A percentile compares a stretch with the other conserved stretches of the same genome.
Conservation (phyloP, 2,888 invertebrate species). For the Parnassius glacialis region DNA sequence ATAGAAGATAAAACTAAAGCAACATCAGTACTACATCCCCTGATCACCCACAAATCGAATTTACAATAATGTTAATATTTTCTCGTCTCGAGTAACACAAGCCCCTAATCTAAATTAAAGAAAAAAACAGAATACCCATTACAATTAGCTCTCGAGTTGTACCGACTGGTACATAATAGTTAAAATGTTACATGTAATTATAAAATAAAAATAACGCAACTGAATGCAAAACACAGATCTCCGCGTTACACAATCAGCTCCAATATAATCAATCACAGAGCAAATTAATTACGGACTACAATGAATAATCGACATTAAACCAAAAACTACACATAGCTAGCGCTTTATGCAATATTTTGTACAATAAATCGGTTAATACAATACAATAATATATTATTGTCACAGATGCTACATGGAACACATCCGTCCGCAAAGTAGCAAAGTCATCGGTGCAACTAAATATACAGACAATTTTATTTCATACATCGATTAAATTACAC, state of each 20-base stretch:
- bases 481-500: constrained; percentile 53
- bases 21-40: constrained; percentile 68
- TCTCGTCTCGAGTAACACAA: constrained; percentile 56
- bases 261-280: constrained; percentile 29
- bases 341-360: constrained; percentile 47
- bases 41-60: constrained; percentile 68
- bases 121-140: constrained; percentile 71
- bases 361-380: constrained; percentile 48
- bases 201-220: constrained; percentile 39
- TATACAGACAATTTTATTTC: constrained; percentile 56
- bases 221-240: constrained; percentile 32
- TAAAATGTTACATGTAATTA: constrained; percentile 43
- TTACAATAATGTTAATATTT: constrained; percentile 69
- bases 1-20: constrained; percentile 73
- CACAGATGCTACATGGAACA: background rate
- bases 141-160: constrained; percentile 59
- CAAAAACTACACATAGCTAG: constrained; percentile 22
- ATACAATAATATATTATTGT: constrained; percentile 38
- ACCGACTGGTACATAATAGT: constrained; percentile 48
- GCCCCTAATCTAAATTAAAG: constrained; percentile 66
- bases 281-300: constrained; percentile 24
- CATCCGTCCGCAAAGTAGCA: background rate
- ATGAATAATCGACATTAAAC: constrained; percentile 23
- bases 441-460: constrained; percentile 49
- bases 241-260: constrained; percentile 28